A percentile compares a stretch with the other conserved stretches of the same genome.
Conservation (phyloP, 2,888 invertebrate species). For the Folsomia manolachei region DNA sequence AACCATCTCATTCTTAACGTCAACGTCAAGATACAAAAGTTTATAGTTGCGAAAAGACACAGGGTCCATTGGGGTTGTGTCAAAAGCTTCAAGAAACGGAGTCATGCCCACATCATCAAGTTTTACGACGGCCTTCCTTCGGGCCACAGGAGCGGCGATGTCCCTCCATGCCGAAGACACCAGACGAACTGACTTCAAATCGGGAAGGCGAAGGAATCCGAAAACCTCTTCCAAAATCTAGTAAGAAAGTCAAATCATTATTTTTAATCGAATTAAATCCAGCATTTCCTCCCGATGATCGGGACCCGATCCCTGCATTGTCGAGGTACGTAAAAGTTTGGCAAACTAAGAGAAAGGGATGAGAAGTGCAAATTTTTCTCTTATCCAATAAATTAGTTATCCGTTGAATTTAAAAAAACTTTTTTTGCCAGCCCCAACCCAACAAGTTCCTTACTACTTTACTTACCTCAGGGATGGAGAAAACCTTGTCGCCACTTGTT, state of each 20-base stretch:
- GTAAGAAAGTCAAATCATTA: slow-evolving; percentile 9
- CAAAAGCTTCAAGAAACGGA: slow-evolving; percentile 13
- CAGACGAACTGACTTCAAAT: slow-evolving; percentile 32
- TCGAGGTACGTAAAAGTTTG: too few species aligned
- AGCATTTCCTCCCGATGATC: too few species aligned
- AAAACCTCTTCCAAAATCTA: slow-evolving; percentile 40
- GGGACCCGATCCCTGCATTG: too few species aligned
- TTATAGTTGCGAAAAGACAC: slow-evolving; percentile 38
- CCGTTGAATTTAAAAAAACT: too few species aligned
- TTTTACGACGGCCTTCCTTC: slow-evolving; percentile 32
- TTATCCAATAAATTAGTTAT: too few species aligned
- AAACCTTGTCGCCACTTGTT: too few species aligned
- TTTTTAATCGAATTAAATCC: too few species aligned
- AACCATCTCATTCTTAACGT: slow-evolving; percentile 2
- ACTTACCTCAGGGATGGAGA: too few species aligned
- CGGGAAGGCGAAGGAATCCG: slow-evolving; percentile 29
- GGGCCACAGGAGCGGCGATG: slow-evolving; percentile 27
- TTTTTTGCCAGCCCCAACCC: too few species aligned
- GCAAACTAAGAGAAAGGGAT: too few species aligned
- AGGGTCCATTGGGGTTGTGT: background rate
- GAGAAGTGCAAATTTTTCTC: too few species aligned
- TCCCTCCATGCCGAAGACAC: slow-evolving; percentile 34
- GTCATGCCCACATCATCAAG: slow-evolving; percentile 20
- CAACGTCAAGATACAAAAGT: slow-evolving; percentile 23
- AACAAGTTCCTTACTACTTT: too few species aligned